A percentile compares a stretch with the other conserved stretches of the same genome.
phyloP scores from a whole-genome alignment of 2,113 vertebrate species.

The Eulemur macaco region DNA sequence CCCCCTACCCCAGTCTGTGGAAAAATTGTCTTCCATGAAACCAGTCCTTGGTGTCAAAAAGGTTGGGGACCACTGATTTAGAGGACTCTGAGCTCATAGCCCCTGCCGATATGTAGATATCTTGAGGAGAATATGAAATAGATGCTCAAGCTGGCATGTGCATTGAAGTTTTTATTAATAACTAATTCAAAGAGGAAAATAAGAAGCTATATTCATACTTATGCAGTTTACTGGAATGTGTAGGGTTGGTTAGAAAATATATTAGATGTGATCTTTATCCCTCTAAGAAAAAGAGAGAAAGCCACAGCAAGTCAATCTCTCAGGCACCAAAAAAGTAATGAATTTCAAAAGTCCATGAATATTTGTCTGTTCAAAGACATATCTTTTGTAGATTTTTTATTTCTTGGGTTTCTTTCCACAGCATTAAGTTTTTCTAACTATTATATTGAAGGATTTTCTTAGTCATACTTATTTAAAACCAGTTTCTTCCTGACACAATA shows the following conservation, averaged over 20 bases:
- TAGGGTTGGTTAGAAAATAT: neutral
- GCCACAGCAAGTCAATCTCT: neutral
- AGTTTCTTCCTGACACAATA: neutral
- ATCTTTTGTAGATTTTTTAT: neutral
- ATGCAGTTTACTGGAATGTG: neutral
- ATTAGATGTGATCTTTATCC: neutral
- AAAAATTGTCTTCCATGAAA: too few species aligned
- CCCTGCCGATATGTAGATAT: neutral
- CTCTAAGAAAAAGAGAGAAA: neutral
- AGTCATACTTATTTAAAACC: slow-evolving; percentile 3
- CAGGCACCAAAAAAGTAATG: neutral
- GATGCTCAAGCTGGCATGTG: neutral
- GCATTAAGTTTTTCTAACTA: neutral
- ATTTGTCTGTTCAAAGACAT: neutral
- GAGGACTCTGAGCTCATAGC: neutral
- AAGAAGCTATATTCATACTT: neutral
- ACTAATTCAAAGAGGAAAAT: slow-evolving; percentile 7
- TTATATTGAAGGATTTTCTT: slow-evolving; percentile 2
- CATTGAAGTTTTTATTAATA: neutral
- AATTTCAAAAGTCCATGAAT: slow-evolving; percentile 23
- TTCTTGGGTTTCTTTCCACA: neutral
- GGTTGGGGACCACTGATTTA: too few species aligned
- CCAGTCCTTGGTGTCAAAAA: too few species aligned
- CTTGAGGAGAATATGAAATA: neutral
- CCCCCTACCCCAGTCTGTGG: too few species aligned